Percentiles rank a stretch among this genome's conserved stretches.
phyloP scores from a whole-genome alignment of 2,888 invertebrate genomes.

The Eurytoma adleriae region DNA sequence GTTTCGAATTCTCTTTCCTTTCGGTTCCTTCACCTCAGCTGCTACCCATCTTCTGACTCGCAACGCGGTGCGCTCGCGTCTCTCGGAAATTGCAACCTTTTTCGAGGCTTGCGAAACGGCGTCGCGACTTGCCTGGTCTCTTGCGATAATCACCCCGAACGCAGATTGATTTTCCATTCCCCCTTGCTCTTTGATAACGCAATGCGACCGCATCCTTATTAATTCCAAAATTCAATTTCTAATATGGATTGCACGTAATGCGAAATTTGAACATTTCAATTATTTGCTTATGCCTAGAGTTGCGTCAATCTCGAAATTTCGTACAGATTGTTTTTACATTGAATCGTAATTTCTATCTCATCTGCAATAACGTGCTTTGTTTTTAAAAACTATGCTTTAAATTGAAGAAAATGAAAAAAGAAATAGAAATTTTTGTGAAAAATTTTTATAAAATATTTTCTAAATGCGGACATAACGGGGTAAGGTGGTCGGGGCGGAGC shows the following conservation, averaged over 20 bases:
- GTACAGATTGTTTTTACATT: too few species aligned
- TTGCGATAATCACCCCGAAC: background rate
- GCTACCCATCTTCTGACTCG: background rate
- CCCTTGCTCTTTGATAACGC: background rate
- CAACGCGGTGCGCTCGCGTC: too few species aligned
- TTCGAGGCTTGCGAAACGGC: background rate
- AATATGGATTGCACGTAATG: too few species aligned
- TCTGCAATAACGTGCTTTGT: too few species aligned
- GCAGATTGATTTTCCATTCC: background rate
- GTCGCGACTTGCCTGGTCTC: slow-evolving; percentile 8
- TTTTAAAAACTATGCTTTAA: background rate
- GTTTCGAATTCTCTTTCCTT: slow-evolving; percentile 64
- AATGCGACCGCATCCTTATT: slow-evolving; percentile 1
- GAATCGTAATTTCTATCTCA: too few species aligned
- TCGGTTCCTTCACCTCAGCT: background rate
- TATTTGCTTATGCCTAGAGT: background rate
- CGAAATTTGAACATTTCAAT: too few species aligned
- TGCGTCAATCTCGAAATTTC: slow-evolving; percentile 13
- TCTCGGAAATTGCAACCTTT: background rate
- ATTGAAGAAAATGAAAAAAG: too few species aligned
- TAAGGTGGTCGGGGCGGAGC: slow-evolving; percentile 69
- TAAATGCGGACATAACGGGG: too few species aligned
- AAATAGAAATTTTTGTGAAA: too few species aligned
- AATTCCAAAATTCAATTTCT: slow-evolving; percentile 1
- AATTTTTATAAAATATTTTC: too few species aligned